Conservation (phyloP, 1,140 invertebrate species). For the Anastrepha ludens region DNA sequence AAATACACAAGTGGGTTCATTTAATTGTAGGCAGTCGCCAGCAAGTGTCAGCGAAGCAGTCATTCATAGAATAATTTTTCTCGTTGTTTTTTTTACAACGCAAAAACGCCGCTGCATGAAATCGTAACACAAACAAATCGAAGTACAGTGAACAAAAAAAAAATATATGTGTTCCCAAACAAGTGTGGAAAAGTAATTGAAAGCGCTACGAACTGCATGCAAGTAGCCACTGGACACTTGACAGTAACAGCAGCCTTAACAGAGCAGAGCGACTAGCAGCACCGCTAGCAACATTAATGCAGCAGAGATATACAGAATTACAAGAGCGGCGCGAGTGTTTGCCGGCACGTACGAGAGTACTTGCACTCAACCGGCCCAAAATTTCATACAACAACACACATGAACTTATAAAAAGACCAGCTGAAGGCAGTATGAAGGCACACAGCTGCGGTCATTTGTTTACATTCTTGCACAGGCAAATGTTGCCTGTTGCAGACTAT, state of each 20-base stretch:
- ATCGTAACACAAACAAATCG: neutral
- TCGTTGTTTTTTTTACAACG: neutral
- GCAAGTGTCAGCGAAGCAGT: neutral
- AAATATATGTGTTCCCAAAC: neutral
- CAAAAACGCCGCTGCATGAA: too few species aligned
- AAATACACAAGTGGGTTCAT: neutral
- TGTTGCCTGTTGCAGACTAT: neutral
- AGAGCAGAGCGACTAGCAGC: neutral
- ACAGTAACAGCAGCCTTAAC: neutral
- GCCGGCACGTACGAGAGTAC: neutral
- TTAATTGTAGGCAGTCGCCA: neutral
- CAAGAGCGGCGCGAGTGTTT: neutral
- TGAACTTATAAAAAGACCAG: too few species aligned
- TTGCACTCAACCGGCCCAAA: too few species aligned
- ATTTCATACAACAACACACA: too few species aligned
- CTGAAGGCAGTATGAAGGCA: too few species aligned
- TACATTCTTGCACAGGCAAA: neutral
- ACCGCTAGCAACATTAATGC: neutral
- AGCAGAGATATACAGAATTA: too few species aligned
- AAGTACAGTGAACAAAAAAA: neutral
- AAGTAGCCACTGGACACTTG: neutral
- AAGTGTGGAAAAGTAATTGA: conserved; percentile 31
- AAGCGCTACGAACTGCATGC: conserved; percentile 1
- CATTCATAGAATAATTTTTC: neutral
- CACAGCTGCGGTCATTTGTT: too few species aligned